A percentile compares a stretch with the other conserved stretches of the same genome.
phyloP scores from a whole-genome alignment of 2,113 vertebrate genomes.

The Clarias magur region DNA sequence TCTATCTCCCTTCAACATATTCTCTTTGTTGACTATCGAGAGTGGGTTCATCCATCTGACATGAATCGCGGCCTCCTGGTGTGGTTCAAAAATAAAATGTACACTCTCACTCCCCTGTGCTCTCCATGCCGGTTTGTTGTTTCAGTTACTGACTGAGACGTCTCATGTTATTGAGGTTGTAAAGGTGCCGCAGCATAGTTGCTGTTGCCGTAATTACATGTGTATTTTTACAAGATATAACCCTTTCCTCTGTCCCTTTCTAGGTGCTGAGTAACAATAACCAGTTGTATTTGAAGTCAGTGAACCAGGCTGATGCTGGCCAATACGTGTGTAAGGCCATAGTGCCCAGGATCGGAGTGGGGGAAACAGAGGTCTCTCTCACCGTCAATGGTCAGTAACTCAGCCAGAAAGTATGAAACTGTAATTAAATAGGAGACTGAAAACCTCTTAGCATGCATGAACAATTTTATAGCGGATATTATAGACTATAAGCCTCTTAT shows the following conservation, averaged over 20 bases:
- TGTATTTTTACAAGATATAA: constrained; percentile 15
- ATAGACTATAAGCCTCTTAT: not conserved
- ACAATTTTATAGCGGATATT: not conserved
- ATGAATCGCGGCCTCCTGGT: not conserved
- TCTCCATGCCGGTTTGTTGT: constrained; percentile 22
- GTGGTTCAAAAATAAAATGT: not conserved
- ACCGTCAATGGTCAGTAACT: constrained; percentile 85
- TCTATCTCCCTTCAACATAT: not conserved
- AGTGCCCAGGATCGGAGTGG: constrained; percentile 92
- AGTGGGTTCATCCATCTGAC: not conserved
- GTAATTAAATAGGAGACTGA: not conserved
- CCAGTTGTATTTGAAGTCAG: constrained; percentile 86
- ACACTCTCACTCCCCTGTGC: not conserved
- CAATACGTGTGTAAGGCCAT: constrained; percentile 95
- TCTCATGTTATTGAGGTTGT: constrained; percentile 2
- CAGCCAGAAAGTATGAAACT: constrained; percentile 12
- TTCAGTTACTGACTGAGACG: not conserved
- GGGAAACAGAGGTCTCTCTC: constrained; percentile 89
- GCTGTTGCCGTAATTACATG: not conserved
- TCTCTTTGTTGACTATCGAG: not conserved
- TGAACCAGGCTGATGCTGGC: constrained; percentile 89
- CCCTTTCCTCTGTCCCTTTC: constrained; percentile 24
- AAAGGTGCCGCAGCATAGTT: not conserved
- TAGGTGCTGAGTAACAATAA: constrained; percentile 97
- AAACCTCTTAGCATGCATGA: not conserved